Base-by-base conservation (phyloP, 2,888 invertebrate species). In the Drosophila helvetica region DNA sequence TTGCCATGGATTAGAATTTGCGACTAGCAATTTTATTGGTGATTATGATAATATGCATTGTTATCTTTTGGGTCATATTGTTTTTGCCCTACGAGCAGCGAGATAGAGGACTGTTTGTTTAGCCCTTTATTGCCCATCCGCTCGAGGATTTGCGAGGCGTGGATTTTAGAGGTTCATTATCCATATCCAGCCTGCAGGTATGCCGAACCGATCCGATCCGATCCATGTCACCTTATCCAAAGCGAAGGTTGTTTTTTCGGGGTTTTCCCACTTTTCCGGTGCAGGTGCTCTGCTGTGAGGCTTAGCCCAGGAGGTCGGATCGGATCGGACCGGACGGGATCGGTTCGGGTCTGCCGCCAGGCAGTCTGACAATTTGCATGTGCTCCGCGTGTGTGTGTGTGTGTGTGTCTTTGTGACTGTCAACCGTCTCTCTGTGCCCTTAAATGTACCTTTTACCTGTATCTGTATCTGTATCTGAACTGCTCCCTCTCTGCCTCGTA, bases 141-240 rank as follows among this genome's bases (percentile, higher is more conserved):
- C 7, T 25, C 25, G 25, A 38, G 73, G 71, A 77, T 77, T 86
- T 72, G 80, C 75, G 64, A 85, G 85, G 85, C 85, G 85, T 85
- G 89, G 89, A 88, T 85, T 89, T 85, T 85, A 89, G 85, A 88
- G 86, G 87, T 89, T 89, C 89, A 85, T 85, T 85, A 85, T 59
- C 71, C 53, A 38, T 38, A 15, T 22, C 22, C 38, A 15, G n/a
- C 7, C 12, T 66, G 5, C 60, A 60, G 57, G 38, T 57, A 48
- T 33, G 58, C 15, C 38, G 15, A 6, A 6, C 15, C 6, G 6
- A 38, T 15, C 38, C 38, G 38, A 15, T 38, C 6, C 38, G 38
- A 38, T 38, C 7, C 38, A 15, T 38, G 38, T 42, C 17, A 56
- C 45, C 30, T 22, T 50, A 9, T 38, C 1, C 7, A 9, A 27